Evolutionary conservation across 2,797 vertebrate species (phyloP).

Genomic region (Gymnopithys bicolor): DNA sequence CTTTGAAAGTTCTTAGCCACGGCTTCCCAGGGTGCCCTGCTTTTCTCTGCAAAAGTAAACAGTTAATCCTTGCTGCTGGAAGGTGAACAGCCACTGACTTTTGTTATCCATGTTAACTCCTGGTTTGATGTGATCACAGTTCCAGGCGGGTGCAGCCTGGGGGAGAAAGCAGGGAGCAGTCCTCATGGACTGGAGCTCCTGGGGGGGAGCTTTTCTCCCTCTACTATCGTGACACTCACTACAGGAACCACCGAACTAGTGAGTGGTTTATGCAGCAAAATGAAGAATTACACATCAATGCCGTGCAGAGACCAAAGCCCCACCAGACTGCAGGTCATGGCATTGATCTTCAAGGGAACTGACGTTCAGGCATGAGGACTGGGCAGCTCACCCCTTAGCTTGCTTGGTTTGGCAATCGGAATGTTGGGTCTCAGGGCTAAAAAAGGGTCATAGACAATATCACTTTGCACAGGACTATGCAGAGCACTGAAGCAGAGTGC

Average conservation of each 20-base stretch:
- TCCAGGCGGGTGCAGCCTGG: not conserved
- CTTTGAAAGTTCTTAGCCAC: constrained; percentile 79
- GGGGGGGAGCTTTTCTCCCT: not conserved
- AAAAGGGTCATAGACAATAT: not conserved
- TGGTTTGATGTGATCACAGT: not conserved
- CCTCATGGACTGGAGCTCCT: rapidly evolving
- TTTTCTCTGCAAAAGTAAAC: constrained; percentile 64
- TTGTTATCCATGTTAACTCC: not conserved
- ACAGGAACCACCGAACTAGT: rapidly evolving
- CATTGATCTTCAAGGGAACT: not conserved
- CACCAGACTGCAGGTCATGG: not conserved
- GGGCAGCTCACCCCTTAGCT: not conserved
- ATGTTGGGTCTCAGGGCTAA: not conserved
- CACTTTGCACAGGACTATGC: not conserved
- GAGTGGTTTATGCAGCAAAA: rapidly evolving
- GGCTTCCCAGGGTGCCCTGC: constrained; percentile 30
- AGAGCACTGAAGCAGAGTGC: not conserved
- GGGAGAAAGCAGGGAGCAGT: not conserved
- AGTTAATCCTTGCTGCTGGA: constrained; percentile 38
- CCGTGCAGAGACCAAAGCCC: rapidly evolving
- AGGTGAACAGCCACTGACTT: not conserved
- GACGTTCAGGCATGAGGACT: not conserved
- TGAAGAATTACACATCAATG: rapidly evolving
- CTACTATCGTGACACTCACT: rapidly evolving
- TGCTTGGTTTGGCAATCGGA: not conserved